Evolutionary conservation across 2,797 vertebrate species (phyloP).

Genomic region (Gobio occitaniae): DNA sequence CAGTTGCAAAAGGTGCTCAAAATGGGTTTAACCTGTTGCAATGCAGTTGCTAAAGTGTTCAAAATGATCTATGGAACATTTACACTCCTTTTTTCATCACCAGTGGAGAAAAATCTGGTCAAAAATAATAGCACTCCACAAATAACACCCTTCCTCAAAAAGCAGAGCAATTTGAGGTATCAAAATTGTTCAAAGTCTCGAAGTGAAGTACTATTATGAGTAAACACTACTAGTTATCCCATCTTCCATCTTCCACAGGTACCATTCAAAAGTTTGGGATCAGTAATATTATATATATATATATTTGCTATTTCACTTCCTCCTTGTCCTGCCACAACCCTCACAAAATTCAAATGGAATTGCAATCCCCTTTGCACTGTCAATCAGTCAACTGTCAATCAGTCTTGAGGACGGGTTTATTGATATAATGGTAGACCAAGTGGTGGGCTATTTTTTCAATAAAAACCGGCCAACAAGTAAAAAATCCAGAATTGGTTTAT

Average conservation of each 20-base stretch:
- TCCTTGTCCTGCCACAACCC: not conserved
- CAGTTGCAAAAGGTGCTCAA: not conserved
- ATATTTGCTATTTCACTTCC: not conserved
- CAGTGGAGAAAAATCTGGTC: not conserved
- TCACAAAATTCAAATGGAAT: not conserved
- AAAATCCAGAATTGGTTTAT: not conserved
- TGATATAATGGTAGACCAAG: not conserved
- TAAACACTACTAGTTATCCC: not conserved
- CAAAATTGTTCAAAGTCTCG: not conserved
- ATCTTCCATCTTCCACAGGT: not conserved
- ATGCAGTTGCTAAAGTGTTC: not conserved
- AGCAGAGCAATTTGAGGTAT: not conserved
- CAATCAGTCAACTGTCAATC: not conserved
- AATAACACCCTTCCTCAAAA: conserved; percentile 6
- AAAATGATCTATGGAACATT: not conserved
- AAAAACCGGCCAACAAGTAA: not conserved
- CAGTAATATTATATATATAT: no score
- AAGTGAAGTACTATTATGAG: not conserved
- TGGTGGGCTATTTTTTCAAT: not conserved
- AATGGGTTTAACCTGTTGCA: not conserved
- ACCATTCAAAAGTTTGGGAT: not conserved
- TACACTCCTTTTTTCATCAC: not conserved
- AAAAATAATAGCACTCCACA: not conserved
- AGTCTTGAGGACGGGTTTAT: not conserved
- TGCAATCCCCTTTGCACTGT: not conserved